Base-by-base conservation (phyloP, 1,140 invertebrate species). In the Elysia chlorotica region DNA sequence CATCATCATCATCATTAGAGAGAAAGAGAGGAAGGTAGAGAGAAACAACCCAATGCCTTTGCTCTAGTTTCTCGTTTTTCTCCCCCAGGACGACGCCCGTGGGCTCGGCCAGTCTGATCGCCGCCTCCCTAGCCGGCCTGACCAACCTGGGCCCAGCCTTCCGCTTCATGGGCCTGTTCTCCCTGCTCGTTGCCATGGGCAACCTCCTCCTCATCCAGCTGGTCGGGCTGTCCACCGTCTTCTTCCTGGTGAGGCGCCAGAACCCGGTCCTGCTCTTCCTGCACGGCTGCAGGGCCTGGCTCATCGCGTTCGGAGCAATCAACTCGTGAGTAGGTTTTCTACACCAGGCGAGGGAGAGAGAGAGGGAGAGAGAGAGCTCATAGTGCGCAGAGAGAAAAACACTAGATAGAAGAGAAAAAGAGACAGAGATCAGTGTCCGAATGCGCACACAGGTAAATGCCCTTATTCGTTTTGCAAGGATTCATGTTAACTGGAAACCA, bases 241-340 rank as follows among this genome's bases (percentile, higher is more conserved):
- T 97, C 85, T 93, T 95, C 83, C 82, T 93, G 66, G 90, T 96
- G 77, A 90, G 96, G 38, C 89, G 92, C 74, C 92, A 93, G 85
- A 97, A 98, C 88, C 96, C 96, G 2, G 94, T 93, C 88, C 92
- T 91, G 82, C 96, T 96, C 88, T 95, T 96, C 87, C 90, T 91
- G 82, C 92, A 92, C 74, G 90, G 96, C 69, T 90, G 93, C 68
- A 93, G 95, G 83, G 92, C 95, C 65, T 94, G 94, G 85, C 90
- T 98, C 54, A 96, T 96, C 71, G 95, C 93, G 59, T 95, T 97
- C 86, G 95, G 96, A 74, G 96, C 95, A 71, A 94, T 95, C 81
- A 97, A 95, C 85, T 80, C 80, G 84, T 85, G 75, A 81, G 81
- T 81, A 30, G 25, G 19, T 23, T 14, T 54, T 25, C 53, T 10